A percentile compares a stretch with the other conserved stretches of the same genome.
phyloP scores from a whole-genome alignment of 2,113 vertebrate genomes.

The Ellobius talpinus region DNA sequence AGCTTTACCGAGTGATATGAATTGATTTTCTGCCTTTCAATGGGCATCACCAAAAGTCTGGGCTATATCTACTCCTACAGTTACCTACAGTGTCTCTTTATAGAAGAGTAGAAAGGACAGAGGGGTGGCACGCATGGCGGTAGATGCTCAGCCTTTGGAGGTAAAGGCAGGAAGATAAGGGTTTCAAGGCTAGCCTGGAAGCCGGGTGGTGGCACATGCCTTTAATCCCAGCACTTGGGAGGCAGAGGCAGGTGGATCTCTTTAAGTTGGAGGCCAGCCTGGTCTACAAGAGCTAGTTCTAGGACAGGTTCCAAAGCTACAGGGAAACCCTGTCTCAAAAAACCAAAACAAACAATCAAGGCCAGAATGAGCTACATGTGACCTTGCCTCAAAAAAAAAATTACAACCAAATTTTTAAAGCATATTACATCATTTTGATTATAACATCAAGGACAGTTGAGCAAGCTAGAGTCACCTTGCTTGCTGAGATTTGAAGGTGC shows the following conservation, averaged over 20 bases:
- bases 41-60: background rate
- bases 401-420: background rate
- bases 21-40: background rate
- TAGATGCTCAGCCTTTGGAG: background rate
- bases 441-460: conserved; percentile 44
- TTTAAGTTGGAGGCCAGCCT: too few species aligned
- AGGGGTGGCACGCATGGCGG: background rate
- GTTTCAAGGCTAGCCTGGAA: background rate
- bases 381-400: background rate
- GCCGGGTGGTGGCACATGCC: too few species aligned
- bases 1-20: background rate
- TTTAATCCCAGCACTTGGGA: too few species aligned
- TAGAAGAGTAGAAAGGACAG: background rate
- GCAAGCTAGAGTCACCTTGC: conserved; percentile 88
- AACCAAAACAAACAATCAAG: too few species aligned
- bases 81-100: conserved; percentile 25
- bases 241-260: too few species aligned
- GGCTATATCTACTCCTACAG: background rate
- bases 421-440: conserved; percentile 8
- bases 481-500: conserved; percentile 86
- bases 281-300: too few species aligned
- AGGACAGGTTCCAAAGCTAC: too few species aligned
- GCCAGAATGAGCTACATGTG: background rate
- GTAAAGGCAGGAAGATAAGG: background rate
- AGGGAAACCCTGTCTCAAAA: too few species aligned